Evolutionary conservation across 1,140 invertebrate genomes (phyloP).

Genomic region (Agraylea sexmaculata): DNA sequence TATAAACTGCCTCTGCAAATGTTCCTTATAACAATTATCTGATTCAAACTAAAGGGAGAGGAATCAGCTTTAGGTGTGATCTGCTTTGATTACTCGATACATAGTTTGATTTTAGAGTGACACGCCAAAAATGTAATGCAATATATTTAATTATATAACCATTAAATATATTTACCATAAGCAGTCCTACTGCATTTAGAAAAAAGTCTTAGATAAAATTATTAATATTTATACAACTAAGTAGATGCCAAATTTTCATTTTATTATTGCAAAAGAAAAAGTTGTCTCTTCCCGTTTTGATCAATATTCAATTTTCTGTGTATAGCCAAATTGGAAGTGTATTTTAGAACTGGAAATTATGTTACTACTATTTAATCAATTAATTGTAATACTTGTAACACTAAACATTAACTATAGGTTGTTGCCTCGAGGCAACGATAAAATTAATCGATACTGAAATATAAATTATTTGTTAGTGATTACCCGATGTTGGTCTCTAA

Average conservation of each 20-base stretch:
- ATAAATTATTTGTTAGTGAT: conserved; percentile 19
- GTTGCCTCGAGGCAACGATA: conserved; percentile 14
- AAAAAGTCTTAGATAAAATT: conserved; percentile 15
- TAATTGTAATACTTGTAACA: conserved; percentile 10
- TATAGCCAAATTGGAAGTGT: no score
- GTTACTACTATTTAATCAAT: conserved; percentile 17
- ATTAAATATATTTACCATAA: conserved; percentile 11
- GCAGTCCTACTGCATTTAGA: conserved; percentile 17
- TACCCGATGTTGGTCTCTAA: conserved; percentile 7
- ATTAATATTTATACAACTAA: conserved; percentile 17
- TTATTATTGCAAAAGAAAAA: conserved; percentile 18
- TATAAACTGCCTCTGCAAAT: conserved; percentile 21
- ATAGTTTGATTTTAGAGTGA: conserved; percentile 7
- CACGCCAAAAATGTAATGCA: conserved; percentile 12
- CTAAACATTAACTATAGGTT: conserved; percentile 3
- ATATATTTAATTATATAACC: conserved; percentile 18
- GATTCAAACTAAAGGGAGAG: conserved; percentile 9
- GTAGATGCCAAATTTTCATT: conserved; percentile 20
- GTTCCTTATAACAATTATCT: conserved; percentile 20
- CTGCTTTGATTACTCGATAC: conserved; percentile 10
- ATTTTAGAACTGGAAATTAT: conserved; percentile 9
- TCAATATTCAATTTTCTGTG: no score
- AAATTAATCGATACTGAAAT: conserved; percentile 11
- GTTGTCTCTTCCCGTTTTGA: no score
- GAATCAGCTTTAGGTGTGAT: conserved; percentile 7